Evolutionary conservation across 1,140 invertebrate genomes (phyloP).

Genomic region (Philotrypesis tridentata): DNA sequence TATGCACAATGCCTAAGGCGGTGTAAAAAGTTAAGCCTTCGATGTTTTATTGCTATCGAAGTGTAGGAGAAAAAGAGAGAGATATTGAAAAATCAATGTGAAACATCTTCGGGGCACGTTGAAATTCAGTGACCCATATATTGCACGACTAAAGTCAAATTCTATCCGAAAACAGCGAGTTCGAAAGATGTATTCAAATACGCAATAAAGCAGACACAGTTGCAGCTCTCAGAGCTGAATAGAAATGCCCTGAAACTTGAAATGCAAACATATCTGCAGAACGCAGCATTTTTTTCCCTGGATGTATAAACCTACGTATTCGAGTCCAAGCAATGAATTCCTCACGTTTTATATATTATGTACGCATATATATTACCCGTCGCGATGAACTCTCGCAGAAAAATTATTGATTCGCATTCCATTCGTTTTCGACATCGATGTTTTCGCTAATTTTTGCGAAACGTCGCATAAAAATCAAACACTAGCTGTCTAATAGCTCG

Average conservation of each 20-base stretch:
- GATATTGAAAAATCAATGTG: constrained; percentile 19
- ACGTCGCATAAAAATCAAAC: background rate
- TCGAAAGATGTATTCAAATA: background rate
- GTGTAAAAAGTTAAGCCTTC: background rate
- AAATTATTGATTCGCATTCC: too few species aligned
- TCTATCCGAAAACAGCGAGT: background rate
- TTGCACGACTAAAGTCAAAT: background rate
- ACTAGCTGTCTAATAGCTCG: background rate
- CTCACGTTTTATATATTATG: background rate
- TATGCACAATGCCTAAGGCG: background rate
- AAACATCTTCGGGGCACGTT: background rate
- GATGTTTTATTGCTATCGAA: background rate
- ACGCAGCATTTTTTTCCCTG: too few species aligned
- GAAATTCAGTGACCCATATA: constrained; percentile 32
- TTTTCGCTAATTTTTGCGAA: too few species aligned
- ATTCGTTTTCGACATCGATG: too few species aligned
- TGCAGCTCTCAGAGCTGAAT: background rate
- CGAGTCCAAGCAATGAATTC: background rate
- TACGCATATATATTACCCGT: too few species aligned
- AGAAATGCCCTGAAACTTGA: background rate
- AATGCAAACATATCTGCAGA: too few species aligned
- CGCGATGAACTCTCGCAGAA: background rate
- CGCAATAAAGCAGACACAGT: background rate
- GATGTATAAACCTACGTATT: background rate
- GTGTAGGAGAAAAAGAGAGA: background rate